Evolutionary conservation across 2,113 vertebrate species (phyloP).

Genomic region (Crotalus horridus): DNA sequence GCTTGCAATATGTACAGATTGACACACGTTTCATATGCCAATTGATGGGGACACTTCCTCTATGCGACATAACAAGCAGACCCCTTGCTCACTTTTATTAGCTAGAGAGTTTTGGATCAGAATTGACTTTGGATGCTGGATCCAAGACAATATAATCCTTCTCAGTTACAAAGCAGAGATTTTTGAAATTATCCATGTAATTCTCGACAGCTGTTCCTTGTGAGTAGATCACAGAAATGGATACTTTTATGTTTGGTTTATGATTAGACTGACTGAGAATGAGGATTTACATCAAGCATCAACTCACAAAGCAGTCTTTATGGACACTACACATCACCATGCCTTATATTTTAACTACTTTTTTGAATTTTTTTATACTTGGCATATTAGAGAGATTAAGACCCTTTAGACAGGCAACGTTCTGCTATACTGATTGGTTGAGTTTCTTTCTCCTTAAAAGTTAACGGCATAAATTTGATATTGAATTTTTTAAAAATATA

Average conservation of each 20-base stretch:
- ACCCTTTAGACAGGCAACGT: not conserved
- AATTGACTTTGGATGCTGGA: not conserved
- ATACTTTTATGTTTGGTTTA: not conserved
- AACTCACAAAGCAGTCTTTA: not conserved
- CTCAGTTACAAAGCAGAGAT: not conserved
- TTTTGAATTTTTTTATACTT: not conserved
- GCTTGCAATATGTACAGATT: not conserved
- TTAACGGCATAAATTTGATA: not conserved
- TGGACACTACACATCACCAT: not conserved
- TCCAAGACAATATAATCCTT: not conserved
- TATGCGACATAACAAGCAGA: not conserved
- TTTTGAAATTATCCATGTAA: not conserved
- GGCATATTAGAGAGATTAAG: not conserved
- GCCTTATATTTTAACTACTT: not conserved
- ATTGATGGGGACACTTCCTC: not conserved
- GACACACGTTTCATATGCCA: not conserved
- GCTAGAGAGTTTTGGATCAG: not conserved
- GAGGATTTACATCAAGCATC: not conserved
- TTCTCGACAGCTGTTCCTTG: not conserved
- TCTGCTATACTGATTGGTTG: not conserved
- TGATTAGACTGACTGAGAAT: not conserved
- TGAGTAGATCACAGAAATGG: not conserved
- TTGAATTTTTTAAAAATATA: not conserved
- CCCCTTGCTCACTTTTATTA: not conserved
- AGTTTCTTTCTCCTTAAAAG: not conserved